Evolutionary conservation across 2,113 vertebrate genomes (phyloP).

Genomic region (Nycticryphes semicollaris): DNA sequence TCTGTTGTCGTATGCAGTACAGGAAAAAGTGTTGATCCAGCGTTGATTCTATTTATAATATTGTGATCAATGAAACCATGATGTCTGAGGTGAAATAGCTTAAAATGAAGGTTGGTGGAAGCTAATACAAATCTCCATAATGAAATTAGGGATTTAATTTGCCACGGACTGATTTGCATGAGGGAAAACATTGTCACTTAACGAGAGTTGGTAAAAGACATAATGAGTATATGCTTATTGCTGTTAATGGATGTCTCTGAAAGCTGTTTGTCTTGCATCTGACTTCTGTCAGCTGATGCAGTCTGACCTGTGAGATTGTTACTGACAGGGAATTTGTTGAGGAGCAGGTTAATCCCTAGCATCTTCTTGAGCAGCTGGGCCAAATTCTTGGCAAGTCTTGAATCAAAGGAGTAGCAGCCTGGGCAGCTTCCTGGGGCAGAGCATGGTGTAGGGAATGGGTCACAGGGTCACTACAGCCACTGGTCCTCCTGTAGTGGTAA

Average conservation of each 20-base stretch:
- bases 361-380: neutral
- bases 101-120: neutral
- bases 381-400: neutral
- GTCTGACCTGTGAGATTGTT: neutral
- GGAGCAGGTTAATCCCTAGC: neutral
- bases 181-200: neutral
- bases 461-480: neutral
- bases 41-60: neutral
- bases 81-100: neutral
- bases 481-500: neutral
- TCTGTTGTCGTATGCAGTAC: neutral
- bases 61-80: neutral
- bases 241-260: neutral
- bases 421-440: neutral
- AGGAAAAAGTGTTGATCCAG: neutral
- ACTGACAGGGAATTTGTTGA: neutral
- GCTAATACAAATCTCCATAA: neutral
- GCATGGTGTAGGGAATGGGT: rapidly evolving
- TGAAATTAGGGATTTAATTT: slow-evolving; percentile 11
- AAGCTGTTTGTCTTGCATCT: neutral
- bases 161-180: neutral
- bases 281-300: neutral
- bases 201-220: neutral
- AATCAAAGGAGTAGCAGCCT: rapidly evolving
- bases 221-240: neutral